Conservation (phyloP, 2,888 invertebrate genomes). For the Copidosoma aretas region DNA sequence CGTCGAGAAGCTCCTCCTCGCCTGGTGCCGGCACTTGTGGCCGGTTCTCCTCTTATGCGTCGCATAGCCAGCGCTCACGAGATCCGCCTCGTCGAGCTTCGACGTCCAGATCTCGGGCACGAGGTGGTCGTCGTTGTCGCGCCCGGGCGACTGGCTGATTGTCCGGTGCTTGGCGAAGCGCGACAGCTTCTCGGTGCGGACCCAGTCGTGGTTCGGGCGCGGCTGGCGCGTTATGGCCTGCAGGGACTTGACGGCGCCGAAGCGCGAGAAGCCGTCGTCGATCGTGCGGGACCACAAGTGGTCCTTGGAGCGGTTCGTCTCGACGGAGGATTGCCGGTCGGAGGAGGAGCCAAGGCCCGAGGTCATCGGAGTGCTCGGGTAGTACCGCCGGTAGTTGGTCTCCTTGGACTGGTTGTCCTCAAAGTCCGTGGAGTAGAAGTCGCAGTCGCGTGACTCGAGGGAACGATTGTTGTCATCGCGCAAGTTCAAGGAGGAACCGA, state of each 20-base stretch:
- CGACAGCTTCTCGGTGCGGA: constrained; percentile 54
- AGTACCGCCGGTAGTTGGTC: constrained; percentile 49
- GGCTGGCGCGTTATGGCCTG: constrained; percentile 55
- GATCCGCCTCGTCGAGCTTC: constrained; percentile 46
- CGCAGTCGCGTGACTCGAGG: constrained; percentile 53
- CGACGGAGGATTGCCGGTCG: constrained; percentile 52
- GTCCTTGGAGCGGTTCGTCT: constrained; percentile 52
- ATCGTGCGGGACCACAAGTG: constrained; percentile 51
- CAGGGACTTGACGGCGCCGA: constrained; percentile 54
- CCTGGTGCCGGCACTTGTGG: constrained; percentile 54
- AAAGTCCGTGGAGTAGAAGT: constrained; percentile 54
- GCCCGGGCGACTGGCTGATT: constrained; percentile 54
- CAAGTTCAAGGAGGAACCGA: constrained; percentile 55
- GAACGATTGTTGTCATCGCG: constrained; percentile 55
- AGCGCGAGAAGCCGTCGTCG: constrained; percentile 53
- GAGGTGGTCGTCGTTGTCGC: constrained; percentile 43
- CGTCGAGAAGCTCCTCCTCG: constrained; percentile 55
- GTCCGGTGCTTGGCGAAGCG: constrained; percentile 55
- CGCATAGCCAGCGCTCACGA: constrained; percentile 47
- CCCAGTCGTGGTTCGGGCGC: constrained; percentile 57
- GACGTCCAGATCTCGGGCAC: constrained; percentile 52
- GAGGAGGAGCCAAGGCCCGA: constrained; percentile 56
- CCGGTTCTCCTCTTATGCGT: constrained; percentile 48
- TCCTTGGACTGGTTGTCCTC: constrained; percentile 50
- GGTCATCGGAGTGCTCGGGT: constrained; percentile 54